phyloP scores from a whole-genome alignment of 2,113 vertebrate genomes.

The Arenaria interpres region DNA sequence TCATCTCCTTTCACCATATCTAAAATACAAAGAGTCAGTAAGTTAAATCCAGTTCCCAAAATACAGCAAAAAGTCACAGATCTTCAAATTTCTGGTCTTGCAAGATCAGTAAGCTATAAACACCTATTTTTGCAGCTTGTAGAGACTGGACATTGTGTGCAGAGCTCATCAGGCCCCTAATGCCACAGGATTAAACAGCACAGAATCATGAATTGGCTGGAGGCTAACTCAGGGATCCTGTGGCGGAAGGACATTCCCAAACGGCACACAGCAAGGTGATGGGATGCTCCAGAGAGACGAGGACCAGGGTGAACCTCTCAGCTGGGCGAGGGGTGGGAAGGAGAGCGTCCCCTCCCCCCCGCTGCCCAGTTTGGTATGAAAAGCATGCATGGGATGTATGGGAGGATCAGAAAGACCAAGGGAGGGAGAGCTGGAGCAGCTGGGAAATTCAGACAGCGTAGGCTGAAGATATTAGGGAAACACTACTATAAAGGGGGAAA shows the following conservation, averaged over 20 bases:
- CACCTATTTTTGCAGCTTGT: neutral
- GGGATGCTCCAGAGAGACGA: neutral
- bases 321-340: neutral
- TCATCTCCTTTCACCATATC: neutral
- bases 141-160: neutral
- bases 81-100: neutral
- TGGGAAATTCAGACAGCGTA: neutral
- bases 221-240: neutral
- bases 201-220: neutral
- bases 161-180: neutral
- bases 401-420: neutral
- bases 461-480: neutral
- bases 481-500: neutral
- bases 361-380: neutral
- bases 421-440: neutral
- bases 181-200: neutral
- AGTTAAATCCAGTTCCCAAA: neutral
- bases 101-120: neutral
- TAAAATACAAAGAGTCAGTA: neutral
- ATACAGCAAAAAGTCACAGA: neutral
- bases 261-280: neutral
- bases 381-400: fast-evolving
- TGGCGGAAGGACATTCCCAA: neutral
- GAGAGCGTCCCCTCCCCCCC: fast-evolving
- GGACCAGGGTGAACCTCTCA: neutral